A percentile compares a stretch with the other conserved stretches of the same genome.
phyloP scores from a whole-genome alignment of 2,888 invertebrate species.

The Agapostemon virescens region DNA sequence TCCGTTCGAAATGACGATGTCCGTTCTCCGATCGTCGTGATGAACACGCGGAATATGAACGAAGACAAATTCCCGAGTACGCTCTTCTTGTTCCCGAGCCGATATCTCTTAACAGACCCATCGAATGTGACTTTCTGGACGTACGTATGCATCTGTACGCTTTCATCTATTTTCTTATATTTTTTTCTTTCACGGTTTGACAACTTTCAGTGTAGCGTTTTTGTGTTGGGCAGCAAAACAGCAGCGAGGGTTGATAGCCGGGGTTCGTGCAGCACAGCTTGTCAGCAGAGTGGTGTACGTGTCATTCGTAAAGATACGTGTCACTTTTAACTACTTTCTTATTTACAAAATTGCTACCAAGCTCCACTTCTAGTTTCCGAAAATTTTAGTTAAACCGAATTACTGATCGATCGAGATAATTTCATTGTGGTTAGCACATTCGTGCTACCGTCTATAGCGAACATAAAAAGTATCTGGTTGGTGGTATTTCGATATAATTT shows the following conservation, averaged over 20 bases:
- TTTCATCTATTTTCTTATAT: neutral
- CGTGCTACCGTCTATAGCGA: neutral
- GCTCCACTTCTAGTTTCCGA: slow-evolving; percentile 50
- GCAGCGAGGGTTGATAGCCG: slow-evolving; percentile 79
- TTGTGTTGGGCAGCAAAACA: slow-evolving; percentile 80
- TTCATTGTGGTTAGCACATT: neutral
- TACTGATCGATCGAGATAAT: neutral
- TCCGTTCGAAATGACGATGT: slow-evolving; percentile 37
- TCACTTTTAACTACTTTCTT: slow-evolving; percentile 71
- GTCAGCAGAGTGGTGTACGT: slow-evolving; percentile 81
- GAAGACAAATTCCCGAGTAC: slow-evolving; percentile 46
- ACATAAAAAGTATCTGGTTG: neutral
- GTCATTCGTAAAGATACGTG: slow-evolving; percentile 75
- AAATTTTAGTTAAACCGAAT: neutral
- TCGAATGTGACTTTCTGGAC: slow-evolving; percentile 34
- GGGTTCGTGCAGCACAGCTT: slow-evolving; percentile 81
- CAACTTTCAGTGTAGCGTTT: slow-evolving; percentile 75
- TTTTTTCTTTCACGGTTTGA: slow-evolving; percentile 43
- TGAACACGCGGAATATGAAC: slow-evolving; percentile 31
- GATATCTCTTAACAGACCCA: slow-evolving; percentile 65
- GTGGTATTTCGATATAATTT: neutral
- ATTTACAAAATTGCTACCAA: slow-evolving; percentile 67
- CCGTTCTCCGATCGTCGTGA: slow-evolving; percentile 23
- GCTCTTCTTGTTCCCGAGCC: slow-evolving; percentile 54
- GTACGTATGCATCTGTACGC: slow-evolving; percentile 4